Base-by-base conservation (phyloP, 1,140 invertebrate species). In the Ceratoteleas bidentatus region DNA sequence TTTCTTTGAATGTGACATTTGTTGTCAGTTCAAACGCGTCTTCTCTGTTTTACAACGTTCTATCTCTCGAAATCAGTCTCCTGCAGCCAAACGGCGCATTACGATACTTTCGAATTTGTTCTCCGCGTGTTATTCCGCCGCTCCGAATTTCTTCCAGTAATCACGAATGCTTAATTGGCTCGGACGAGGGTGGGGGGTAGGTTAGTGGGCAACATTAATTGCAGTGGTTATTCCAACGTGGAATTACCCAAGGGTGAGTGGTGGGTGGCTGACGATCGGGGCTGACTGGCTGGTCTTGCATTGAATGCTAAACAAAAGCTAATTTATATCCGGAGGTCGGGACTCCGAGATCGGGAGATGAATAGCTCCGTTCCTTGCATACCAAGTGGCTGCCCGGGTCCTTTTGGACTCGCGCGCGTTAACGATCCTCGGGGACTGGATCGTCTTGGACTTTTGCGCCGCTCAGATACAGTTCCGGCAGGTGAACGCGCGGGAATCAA, bases 271-370 rank as follows among this genome's bases (percentile, higher is more conserved):
- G 81, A 85, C 81, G 58, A 79, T 84, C 85, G 73, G 83, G 79
- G 52, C 60, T 81, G 58, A 84, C 74, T 78, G 50, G 66, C 40
- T 69, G 74, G 64, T 75, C 85, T 85, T 61, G 89, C 90, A 90
- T 91, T 91, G 90, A 91, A 91, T 91, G 90, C 90, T 91, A 91
- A 91, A 91, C 90, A 91, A 91, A 91, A 91, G 90, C 88, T 91
- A 91, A 91, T 91, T 91, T 91, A 91, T 91, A 91, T 90, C 90
- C 87, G 85, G 86, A 89, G 88, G 87, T 89, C 86, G 89, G 84
- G 85, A 86, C 87, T 87, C 83, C 84, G 89, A 91, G 89, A 91
- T 91, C 90, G 89, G 83, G 87, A 91, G 89, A 91, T 91, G 90
- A 91, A 91, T 91, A 88, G 89, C 85, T 86, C 64, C 81, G 84